Conservation (phyloP, 2,888 invertebrate genomes). For the Seira sanloemensis region DNA sequence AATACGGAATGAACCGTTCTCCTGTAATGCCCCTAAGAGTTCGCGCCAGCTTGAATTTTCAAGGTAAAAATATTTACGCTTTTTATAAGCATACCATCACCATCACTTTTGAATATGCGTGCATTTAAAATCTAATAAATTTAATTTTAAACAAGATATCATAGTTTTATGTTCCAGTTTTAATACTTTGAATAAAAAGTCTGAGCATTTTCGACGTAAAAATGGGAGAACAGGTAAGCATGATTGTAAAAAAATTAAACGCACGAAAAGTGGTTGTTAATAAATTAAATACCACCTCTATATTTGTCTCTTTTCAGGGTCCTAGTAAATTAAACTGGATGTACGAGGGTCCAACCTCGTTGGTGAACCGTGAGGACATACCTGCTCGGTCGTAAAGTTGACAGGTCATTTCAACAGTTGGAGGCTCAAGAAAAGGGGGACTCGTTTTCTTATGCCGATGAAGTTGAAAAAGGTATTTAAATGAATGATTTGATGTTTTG, state of each 20-base stretch:
- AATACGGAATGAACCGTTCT: too few species aligned
- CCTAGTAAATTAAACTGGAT: constrained; percentile 84
- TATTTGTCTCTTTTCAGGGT: constrained; percentile 53
- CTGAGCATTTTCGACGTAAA: too few species aligned
- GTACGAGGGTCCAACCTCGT: constrained; percentile 83
- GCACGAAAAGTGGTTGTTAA: background rate
- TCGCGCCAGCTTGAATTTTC: too few species aligned
- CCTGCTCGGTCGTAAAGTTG: constrained; percentile 87
- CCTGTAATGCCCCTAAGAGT: too few species aligned
- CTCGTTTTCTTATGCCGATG: constrained; percentile 63
- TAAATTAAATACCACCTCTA: too few species aligned
- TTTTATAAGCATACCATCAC: too few species aligned
- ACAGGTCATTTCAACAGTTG: constrained; percentile 85
- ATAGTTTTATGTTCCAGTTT: background rate
- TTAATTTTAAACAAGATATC: background rate
- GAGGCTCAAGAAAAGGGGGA: constrained; percentile 79
- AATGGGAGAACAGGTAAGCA: background rate
- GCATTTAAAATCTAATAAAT: too few species aligned
- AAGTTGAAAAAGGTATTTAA: constrained; percentile 71
- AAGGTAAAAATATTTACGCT: too few species aligned
- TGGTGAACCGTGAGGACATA: constrained; percentile 91
- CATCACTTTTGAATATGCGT: too few species aligned
- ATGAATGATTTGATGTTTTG: background rate
- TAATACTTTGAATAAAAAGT: background rate
- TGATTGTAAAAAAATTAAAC: too few species aligned